Evolutionary conservation across 2,113 vertebrate species (phyloP).

Genomic region (Sprattus sprattus): DNA sequence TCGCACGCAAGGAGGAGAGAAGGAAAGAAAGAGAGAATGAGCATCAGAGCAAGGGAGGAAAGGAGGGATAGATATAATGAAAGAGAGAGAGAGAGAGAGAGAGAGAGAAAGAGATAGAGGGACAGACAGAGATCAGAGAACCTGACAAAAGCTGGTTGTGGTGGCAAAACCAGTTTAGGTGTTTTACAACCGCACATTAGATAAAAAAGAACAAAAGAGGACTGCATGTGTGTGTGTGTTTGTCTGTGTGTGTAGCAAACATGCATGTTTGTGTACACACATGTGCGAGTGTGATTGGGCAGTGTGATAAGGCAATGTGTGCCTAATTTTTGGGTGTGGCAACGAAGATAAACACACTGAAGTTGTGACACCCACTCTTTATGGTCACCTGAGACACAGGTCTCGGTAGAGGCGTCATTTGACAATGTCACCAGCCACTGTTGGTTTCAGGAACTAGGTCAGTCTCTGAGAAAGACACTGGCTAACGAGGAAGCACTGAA

Average conservation of each 20-base stretch:
- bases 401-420: background rate
- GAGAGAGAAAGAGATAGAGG: background rate
- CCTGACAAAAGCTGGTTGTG: too few species aligned
- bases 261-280: background rate
- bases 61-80: background rate
- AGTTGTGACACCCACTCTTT: background rate
- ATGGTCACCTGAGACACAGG: too few species aligned
- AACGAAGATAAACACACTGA: too few species aligned
- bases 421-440: background rate
- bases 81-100: background rate
- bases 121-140: too few species aligned
- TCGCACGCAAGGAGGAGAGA: background rate
- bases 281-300: background rate
- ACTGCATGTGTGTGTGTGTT: background rate
- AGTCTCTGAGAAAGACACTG: background rate
- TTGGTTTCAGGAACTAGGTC: background rate
- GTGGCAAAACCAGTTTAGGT: too few species aligned
- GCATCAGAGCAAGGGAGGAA: background rate
- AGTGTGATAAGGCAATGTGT: too few species aligned
- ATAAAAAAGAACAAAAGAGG: too few species aligned
- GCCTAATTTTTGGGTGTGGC: too few species aligned
- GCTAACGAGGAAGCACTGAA: background rate
- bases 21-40: background rate
- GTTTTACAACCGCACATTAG: too few species aligned
- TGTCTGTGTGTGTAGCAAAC: background rate